These are phyloP conservation scores for Onychomys leucogaster DNA, from an alignment of 2,797 vertebrate genomes.

Conservation along the genomic window DNA sequence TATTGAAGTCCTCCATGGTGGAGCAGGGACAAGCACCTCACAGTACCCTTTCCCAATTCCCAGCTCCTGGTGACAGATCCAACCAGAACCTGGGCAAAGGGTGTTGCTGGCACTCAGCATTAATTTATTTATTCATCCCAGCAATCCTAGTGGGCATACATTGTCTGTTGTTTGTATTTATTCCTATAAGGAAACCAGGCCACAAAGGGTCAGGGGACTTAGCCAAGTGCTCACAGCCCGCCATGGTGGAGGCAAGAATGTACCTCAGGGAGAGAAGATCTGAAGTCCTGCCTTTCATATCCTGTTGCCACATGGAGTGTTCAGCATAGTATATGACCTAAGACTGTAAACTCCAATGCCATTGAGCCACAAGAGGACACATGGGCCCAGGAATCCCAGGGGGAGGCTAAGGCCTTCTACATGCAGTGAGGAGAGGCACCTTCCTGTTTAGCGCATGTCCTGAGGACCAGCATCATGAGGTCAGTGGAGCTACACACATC, in stretches of 20 bases:
- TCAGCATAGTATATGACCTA: neutral
- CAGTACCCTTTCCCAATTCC: neutral
- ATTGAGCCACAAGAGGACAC: neutral
- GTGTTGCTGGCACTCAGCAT: neutral
- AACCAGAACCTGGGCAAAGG: neutral
- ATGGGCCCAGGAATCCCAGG: neutral
- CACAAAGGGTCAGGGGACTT: neutral
- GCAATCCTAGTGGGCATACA: neutral
- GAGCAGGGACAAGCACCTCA: neutral
- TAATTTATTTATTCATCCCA: neutral
- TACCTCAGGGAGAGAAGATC: neutral
- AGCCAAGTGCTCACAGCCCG: neutral
- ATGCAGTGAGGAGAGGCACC: no score
- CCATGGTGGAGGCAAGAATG: neutral
- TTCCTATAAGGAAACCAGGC: neutral
- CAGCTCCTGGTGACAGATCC: neutral
- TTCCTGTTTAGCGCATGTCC: neutral
- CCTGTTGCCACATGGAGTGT: neutral
- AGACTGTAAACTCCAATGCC: neutral
- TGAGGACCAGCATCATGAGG: rapidly evolving
- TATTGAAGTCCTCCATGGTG: neutral
- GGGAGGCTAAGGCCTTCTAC: neutral
- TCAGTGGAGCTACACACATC: neutral
- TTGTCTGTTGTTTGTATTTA: neutral
- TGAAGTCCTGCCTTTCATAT: no score